Evolutionary conservation across 2,888 invertebrate genomes (phyloP).

Genomic region (Trichopria drosophilae): DNA sequence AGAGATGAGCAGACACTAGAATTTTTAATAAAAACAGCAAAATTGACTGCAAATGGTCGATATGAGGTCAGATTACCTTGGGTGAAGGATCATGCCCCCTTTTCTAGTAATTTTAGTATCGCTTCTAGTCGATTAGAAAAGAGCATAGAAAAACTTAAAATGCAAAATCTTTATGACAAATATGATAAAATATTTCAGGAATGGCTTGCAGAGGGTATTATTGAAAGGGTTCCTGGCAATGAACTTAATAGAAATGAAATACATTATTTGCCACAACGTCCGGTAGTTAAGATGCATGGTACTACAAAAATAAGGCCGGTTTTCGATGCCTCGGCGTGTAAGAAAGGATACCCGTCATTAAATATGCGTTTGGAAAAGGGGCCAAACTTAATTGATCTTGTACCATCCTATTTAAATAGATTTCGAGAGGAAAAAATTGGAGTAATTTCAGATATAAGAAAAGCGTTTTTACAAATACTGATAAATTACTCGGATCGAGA

Average conservation of each 20-base stretch:
- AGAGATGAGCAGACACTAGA: constrained; percentile 27
- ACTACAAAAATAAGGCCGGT: constrained; percentile 39
- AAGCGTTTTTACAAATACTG: constrained; percentile 34
- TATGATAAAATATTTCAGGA: constrained; percentile 41
- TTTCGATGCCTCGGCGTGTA: constrained; percentile 41
- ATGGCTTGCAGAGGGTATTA: constrained; percentile 41
- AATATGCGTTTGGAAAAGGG: constrained; percentile 32
- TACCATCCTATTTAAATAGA: constrained; percentile 30
- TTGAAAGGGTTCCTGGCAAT: constrained; percentile 36
- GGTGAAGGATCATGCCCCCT: constrained; percentile 41
- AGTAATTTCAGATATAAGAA: constrained; percentile 31
- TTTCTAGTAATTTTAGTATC: constrained; percentile 39
- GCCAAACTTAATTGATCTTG: constrained; percentile 37
- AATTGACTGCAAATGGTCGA: constrained; percentile 29
- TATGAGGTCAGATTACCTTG: constrained; percentile 49
- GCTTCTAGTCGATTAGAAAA: constrained; percentile 39
- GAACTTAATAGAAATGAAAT: constrained; percentile 11
- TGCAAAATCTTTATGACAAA: constrained; percentile 29
- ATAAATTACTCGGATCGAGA: constrained; percentile 27
- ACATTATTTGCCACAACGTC: constrained; percentile 35
- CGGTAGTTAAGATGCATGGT: constrained; percentile 30
- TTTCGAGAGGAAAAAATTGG: constrained; percentile 29
- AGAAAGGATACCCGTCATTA: constrained; percentile 32
- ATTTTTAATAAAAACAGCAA: constrained; percentile 38
- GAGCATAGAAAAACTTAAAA: constrained; percentile 34